Evolutionary conservation across 2,888 invertebrate species (phyloP).

Genomic region (Agonopterix alstromeriana): DNA sequence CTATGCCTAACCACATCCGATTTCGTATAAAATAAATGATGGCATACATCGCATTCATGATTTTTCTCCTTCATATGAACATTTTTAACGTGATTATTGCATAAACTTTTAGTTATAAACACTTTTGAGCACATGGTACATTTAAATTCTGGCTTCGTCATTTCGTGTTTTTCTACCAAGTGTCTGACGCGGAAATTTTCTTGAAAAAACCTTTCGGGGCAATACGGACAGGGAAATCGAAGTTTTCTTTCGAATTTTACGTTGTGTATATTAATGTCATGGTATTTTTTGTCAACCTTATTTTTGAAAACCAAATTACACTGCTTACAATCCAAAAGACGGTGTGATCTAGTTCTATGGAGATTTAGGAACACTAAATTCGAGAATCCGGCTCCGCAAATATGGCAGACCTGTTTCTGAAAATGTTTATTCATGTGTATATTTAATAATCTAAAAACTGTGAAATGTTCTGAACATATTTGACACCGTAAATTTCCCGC

Average conservation of each 20-base stretch:
- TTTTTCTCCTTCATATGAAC: slow-evolving; percentile 58
- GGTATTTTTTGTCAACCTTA: slow-evolving; percentile 27
- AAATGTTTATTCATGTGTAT: slow-evolving; percentile 63
- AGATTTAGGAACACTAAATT: slow-evolving; percentile 53
- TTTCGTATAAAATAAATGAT: slow-evolving; percentile 51
- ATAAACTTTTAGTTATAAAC: slow-evolving; percentile 50
- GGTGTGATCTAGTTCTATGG: slow-evolving; percentile 47
- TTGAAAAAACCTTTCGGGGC: slow-evolving; percentile 33
- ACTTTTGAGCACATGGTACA: slow-evolving; percentile 46
- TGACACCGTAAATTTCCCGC: slow-evolving; percentile 38
- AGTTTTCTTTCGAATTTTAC: slow-evolving; percentile 26
- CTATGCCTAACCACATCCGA: slow-evolving; percentile 49
- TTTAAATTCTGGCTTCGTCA: slow-evolving; percentile 40
- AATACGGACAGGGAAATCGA: slow-evolving; percentile 38
- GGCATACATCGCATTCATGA: slow-evolving; percentile 54
- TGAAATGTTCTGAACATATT: slow-evolving; percentile 42
- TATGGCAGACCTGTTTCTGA: slow-evolving; percentile 56
- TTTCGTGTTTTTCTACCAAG: slow-evolving; percentile 41
- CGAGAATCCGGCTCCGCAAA: slow-evolving; percentile 56
- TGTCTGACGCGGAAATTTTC: slow-evolving; percentile 34
- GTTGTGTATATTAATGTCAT: slow-evolving; percentile 27
- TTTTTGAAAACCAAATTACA: slow-evolving; percentile 36
- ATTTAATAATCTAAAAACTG: slow-evolving; percentile 44
- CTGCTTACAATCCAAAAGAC: slow-evolving; percentile 29
- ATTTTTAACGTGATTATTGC: slow-evolving; percentile 54